Evolutionary conservation across 2,888 invertebrate genomes (phyloP).

Genomic region (Epistrophe eligans): DNA sequence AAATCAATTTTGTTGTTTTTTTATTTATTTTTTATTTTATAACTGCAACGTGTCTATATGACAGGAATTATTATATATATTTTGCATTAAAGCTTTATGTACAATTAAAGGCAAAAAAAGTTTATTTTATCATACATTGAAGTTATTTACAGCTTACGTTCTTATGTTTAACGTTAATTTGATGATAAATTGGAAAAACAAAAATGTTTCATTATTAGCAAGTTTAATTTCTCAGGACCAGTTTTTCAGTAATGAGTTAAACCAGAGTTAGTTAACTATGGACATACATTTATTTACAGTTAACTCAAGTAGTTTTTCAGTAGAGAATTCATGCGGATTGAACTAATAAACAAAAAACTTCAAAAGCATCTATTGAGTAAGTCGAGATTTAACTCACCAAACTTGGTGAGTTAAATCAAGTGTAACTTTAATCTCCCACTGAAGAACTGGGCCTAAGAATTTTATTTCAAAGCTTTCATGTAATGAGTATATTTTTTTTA

Average conservation of each 20-base stretch:
- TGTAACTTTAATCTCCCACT: too few species aligned
- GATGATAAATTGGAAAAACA: conserved; percentile 1
- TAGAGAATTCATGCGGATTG: too few species aligned
- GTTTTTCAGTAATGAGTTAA: too few species aligned
- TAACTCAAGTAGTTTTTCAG: too few species aligned
- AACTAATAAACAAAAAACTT: too few species aligned
- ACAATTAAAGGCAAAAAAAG: conserved; percentile 4
- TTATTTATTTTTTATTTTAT: not conserved
- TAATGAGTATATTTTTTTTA: not conserved
- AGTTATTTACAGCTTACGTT: conserved; percentile 4
- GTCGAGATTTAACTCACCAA: too few species aligned
- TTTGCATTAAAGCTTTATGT: not conserved
- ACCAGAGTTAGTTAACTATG: too few species aligned
- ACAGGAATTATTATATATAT: conserved; percentile 5
- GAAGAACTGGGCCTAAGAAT: too few species aligned
- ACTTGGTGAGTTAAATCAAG: too few species aligned
- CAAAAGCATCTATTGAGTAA: too few species aligned
- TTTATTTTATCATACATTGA: not conserved
- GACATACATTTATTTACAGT: too few species aligned
- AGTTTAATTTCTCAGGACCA: not conserved
- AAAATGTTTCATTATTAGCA: not conserved
- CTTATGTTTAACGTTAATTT: not conserved
- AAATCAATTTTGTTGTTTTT: not conserved
- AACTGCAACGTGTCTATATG: not conserved
- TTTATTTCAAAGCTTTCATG: not conserved